Evolutionary conservation across 2,888 invertebrate species (phyloP).

Genomic region (Lasius platythorax): DNA sequence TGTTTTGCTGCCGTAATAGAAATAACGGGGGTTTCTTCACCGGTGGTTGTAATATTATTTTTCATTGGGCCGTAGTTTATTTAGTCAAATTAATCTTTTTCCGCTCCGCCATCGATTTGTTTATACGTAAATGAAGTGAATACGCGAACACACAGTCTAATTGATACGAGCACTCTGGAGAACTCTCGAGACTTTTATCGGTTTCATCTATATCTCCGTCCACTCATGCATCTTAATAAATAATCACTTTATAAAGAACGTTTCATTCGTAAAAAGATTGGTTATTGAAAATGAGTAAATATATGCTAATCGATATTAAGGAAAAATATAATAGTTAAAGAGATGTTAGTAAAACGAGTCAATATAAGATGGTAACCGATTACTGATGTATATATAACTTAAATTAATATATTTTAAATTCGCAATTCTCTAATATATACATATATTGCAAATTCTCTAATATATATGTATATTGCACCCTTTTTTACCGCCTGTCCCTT

Average conservation of each 20-base stretch:
- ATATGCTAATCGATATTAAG: background rate
- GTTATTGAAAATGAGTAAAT: background rate
- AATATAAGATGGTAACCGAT: background rate
- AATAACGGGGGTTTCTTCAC: background rate
- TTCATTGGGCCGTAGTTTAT: conserved; percentile 20
- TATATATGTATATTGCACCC: background rate
- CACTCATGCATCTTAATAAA: conserved; percentile 24
- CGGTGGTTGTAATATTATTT: conserved; percentile 44
- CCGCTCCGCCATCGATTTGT: conserved; percentile 13
- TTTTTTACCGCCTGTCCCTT: background rate
- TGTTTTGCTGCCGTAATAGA: conserved; percentile 1
- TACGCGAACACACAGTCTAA: background rate
- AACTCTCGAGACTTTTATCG: conserved; percentile 37
- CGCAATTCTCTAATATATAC: background rate
- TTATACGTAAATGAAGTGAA: conserved; percentile 36
- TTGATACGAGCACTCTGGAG: background rate
- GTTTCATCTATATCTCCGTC: background rate
- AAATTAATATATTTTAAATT: background rate
- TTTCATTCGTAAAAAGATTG: background rate
- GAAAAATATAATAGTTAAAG: background rate
- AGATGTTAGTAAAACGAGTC: background rate
- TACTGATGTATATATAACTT: background rate
- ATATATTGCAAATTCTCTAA: background rate
- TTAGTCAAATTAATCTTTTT: conserved; percentile 29
- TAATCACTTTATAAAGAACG: conserved; percentile 13